phyloP scores from a whole-genome alignment of 2,113 vertebrate genomes.

The Tonatia bakeri region DNA sequence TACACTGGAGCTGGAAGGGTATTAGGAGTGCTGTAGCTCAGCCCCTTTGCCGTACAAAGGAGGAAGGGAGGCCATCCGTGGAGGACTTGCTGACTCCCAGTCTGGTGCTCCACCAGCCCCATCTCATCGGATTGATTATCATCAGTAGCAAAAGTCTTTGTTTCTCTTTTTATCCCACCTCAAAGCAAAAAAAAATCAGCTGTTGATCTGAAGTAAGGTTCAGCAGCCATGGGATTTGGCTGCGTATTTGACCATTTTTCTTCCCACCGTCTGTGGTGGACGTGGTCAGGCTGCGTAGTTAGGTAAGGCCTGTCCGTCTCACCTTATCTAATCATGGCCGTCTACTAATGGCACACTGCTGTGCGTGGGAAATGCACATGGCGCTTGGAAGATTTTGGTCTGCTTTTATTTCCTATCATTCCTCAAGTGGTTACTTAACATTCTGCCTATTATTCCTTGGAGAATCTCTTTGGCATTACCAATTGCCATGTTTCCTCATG shows the following conservation, averaged over 20 bases:
- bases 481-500: slow-evolving; percentile 35
- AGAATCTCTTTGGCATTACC: slow-evolving; percentile 36
- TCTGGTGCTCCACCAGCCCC: neutral
- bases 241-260: neutral
- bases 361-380: neutral
- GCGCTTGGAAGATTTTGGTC: neutral
- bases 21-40: neutral
- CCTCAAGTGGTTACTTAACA: slow-evolving; percentile 44
- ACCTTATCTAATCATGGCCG: neutral
- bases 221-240: neutral
- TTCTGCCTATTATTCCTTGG: slow-evolving; percentile 26
- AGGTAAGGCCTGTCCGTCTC: neutral
- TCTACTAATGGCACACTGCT: neutral
- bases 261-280: neutral
- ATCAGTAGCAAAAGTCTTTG: neutral
- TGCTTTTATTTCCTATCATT: neutral
- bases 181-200: neutral
- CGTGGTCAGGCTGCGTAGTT: neutral
- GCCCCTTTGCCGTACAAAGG: fast-evolving
- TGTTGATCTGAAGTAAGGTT: neutral
- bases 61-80: neutral
- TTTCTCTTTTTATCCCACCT: neutral
- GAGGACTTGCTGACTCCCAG: neutral
- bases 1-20: neutral
- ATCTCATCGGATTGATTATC: neutral